Base-by-base conservation (phyloP, 2,888 invertebrate genomes). In the Hylaea fasciaria region DNA sequence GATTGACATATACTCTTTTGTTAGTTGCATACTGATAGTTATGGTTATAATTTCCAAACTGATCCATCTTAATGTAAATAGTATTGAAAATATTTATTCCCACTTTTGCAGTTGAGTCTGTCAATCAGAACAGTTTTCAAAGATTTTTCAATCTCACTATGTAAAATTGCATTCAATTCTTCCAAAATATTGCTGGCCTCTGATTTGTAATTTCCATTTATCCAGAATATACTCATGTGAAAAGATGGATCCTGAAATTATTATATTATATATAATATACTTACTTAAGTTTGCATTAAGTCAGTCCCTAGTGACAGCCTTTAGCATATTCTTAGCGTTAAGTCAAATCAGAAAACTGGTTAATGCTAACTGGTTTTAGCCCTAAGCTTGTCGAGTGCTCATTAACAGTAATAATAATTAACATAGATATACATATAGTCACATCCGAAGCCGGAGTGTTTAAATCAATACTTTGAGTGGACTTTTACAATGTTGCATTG, bases 171-270 rank as follows among this genome's bases (percentile, higher is more conserved):
- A 77, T 94, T 93, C n/a, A 96, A 79, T 37, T 86, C 71, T 0
- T 93, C 85, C 61, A 95, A 75, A 63, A 93, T 76, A 32, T 77
- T 66, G 51, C 81, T 85, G 11, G 96, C 75, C 62, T 91, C 78
- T 17, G 86, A 75, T 71, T 93, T 92, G 68, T 93, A 87, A 83
- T 97, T 94, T 0, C 96, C 97, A 54, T 95, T 87, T 62, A 94
- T 93, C 97, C 97, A 98, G 11, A 95, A 90, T 68, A 98, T 90
- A 80, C 98, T 98, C 74, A 96, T 93, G 79, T 98, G 98, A 87
- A 96, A 97, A 1, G 96, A 96, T 16, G 96, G 95, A 78, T 96
- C 93, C 97, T 97, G 83, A 77, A 78, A 64, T 62, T 50, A n/a
- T n/a, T n/a, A n/a, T n/a, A n/a, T n/a, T n/a, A n/a, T n/a, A n/a